Evolutionary conservation across 2,113 vertebrate genomes (phyloP), one percentile per base, ranked within the genome.

Genomic region (Sapajus apella): DNA sequence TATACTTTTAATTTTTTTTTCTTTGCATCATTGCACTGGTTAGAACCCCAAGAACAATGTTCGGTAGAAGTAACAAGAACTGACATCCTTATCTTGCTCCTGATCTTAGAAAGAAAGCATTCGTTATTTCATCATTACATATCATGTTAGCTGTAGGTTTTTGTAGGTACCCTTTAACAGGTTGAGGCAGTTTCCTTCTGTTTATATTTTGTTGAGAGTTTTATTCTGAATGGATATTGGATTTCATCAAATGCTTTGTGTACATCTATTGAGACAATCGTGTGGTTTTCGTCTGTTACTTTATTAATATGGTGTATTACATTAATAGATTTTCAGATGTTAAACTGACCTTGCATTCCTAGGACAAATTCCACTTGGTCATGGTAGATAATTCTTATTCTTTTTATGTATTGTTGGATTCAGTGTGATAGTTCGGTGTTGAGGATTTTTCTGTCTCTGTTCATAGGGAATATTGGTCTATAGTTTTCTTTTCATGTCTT

Each of bases 341-440:
- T 94, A 95, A 96, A 50, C 37, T 45, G 56, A 70, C 40, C 77
- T 89, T 93, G 56, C 56, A 90, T 87, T 83, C 64, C 75, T 92
- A 16, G 32, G 47, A 58, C 95, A 83, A 93, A 64, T 77, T 45
- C 32, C 23, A n/a, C 72, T 90, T 94, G 81, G n/a, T 96, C 61
- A 43, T 75, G 47, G 30, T 72, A 37, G 35, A 37, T 73, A 61
- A 73, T 92, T 30, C 50, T 50, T 52, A 52, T 6, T 52, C 27
- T 66, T 92, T 91, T 45, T 72, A 45, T 81, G 61, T 77, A 17
- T 80, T n/a, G 37, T 35, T 70, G 45, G 32, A 55, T 89, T 90
- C 37, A 32, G 40, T 91, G 95, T 56, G 47, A 47, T 50, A 61
- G 25, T 73, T 61, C n/a, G 86, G 2, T 86, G 58, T 56, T 90